phyloP scores from a whole-genome alignment of 2,113 vertebrate genomes.

The Alectura lathami region DNA sequence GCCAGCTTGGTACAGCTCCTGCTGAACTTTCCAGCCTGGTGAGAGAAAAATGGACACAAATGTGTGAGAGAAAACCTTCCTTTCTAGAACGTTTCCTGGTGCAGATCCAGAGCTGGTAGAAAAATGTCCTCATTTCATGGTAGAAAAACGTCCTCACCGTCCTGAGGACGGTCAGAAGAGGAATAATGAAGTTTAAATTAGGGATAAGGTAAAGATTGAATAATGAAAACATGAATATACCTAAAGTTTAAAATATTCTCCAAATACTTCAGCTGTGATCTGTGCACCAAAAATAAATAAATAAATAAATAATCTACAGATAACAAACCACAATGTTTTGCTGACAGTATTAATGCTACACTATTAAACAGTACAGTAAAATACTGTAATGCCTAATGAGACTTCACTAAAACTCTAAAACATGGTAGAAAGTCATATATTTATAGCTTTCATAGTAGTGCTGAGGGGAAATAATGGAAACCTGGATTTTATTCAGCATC shows the following conservation, averaged over 20 bases:
- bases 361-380: background rate
- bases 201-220: background rate
- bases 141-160: too few relatives aligned
- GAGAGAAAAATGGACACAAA: background rate
- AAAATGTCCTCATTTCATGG: too few relatives aligned
- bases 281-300: background rate
- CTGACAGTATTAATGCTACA: background rate
- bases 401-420: background rate
- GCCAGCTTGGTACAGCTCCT: background rate
- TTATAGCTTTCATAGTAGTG: background rate
- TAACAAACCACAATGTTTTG: background rate
- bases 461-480: background rate
- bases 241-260: background rate
- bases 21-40: background rate
- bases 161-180: background rate
- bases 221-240: background rate
- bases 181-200: background rate
- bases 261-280: background rate
- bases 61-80: background rate
- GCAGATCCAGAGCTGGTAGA: background rate
- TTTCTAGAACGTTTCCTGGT: background rate
- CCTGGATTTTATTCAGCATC: background rate
- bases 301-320: background rate
- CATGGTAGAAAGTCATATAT: background rate
- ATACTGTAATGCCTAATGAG: background rate